A percentile compares a stretch with the other conserved stretches of the same genome.
Conservation (phyloP, 2,113 vertebrate species). For the Peromyscus maniculatus region DNA sequence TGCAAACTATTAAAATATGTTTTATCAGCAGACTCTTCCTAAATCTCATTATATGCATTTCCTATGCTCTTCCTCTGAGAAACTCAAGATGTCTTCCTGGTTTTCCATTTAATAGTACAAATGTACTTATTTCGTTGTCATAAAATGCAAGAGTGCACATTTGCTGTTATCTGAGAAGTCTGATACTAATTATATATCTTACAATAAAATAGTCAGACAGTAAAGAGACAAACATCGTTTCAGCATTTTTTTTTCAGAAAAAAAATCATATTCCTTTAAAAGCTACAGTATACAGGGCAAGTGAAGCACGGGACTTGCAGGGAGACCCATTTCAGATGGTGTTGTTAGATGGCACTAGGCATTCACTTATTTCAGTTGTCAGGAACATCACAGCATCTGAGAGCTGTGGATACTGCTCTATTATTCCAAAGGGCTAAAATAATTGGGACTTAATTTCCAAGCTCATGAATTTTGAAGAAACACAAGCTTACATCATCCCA, state of each 20-base stretch:
- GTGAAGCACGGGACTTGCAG: constrained; percentile 33
- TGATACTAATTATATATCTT: not conserved
- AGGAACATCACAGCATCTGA: not conserved
- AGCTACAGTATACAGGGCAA: not conserved
- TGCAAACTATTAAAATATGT: constrained; percentile 8
- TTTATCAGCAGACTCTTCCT: not conserved
- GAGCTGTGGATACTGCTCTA: not conserved
- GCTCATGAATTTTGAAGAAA: constrained; percentile 56
- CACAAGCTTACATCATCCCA: not conserved
- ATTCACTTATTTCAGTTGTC: not conserved
- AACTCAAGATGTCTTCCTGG: not conserved
- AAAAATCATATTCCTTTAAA: not conserved
- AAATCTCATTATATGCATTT: constrained; percentile 1
- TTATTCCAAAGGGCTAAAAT: not conserved
- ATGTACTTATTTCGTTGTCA: not conserved
- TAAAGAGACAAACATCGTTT: not conserved
- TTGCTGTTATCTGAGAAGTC: constrained; percentile 24
- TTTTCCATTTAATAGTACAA: constrained; percentile 13
- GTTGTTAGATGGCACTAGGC: constrained; percentile 50
- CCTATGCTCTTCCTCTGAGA: not conserved
- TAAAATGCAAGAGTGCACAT: constrained; percentile 2
- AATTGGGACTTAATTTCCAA: not conserved
- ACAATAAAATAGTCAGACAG: constrained; percentile 8
- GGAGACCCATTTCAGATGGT: not conserved
- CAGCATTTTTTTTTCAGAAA: not conserved